Evolutionary conservation across 2,888 invertebrate genomes (phyloP).

Genomic region (Matsumyia berberina): DNA sequence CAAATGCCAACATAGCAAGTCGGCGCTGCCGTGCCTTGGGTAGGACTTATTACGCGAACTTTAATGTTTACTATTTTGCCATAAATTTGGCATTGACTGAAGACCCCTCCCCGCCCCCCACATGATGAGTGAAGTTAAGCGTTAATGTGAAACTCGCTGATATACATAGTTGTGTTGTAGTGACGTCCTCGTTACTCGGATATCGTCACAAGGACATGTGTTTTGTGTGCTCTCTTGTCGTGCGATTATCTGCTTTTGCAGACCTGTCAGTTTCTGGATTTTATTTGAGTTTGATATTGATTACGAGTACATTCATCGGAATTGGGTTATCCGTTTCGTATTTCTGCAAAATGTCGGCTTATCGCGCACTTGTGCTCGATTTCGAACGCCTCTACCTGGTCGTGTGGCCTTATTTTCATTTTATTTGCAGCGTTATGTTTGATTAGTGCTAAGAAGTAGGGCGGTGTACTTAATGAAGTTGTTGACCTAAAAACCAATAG

Average conservation of each 20-base stretch:
- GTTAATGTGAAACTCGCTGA: conserved; percentile 41
- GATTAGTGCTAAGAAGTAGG: conserved; percentile 49
- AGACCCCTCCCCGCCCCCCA: too few relatives aligned
- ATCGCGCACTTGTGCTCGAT: conserved; percentile 24
- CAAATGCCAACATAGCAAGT: conserved; percentile 62
- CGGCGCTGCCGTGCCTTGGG: conserved; percentile 52
- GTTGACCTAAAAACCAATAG: conserved; percentile 72
- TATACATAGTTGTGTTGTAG: conserved; percentile 31
- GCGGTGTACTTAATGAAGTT: conserved; percentile 56
- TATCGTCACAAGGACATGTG: conserved; percentile 32
- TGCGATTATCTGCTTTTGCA: conserved; percentile 45
- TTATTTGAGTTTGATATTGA: conserved; percentile 32
- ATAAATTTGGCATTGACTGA: conserved; percentile 67
- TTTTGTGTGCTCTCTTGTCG: neutral
- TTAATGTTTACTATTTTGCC: conserved; percentile 66
- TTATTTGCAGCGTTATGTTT: conserved; percentile 44
- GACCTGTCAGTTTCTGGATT: conserved; percentile 53
- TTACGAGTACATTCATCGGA: conserved; percentile 34
- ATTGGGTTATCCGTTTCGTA: conserved; percentile 50
- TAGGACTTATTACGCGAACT: conserved; percentile 57
- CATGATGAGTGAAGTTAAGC: conserved; percentile 39
- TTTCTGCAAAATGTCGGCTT: conserved; percentile 26
- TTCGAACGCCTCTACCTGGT: conserved; percentile 33
- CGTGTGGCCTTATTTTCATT: conserved; percentile 29
- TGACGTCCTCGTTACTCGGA: conserved; percentile 56